These are phyloP conservation scores for Hanleya hanleyi DNA, from an alignment of 2,888 invertebrate species.

Conservation along the genomic window DNA sequence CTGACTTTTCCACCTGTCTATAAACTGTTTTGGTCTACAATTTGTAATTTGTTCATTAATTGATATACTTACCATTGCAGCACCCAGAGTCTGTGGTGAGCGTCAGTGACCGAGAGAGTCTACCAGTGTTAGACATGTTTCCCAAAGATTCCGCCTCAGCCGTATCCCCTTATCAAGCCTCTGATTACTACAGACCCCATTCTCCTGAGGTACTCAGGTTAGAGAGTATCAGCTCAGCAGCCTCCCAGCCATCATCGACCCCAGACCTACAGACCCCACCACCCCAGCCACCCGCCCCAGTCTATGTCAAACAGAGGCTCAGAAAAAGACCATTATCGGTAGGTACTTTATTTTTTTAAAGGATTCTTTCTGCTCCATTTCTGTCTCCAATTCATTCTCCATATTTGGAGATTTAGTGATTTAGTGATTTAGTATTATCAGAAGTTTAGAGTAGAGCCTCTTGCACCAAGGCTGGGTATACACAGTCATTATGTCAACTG, in stretches of 20 bases:
- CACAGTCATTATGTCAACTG: too few species aligned
- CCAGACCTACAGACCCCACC: not conserved
- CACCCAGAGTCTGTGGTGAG: constrained; percentile 57
- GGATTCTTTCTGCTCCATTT: not conserved
- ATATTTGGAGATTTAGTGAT: too few species aligned
- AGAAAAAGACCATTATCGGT: constrained; percentile 45
- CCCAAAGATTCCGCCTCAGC: constrained; percentile 35
- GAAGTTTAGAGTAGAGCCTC: too few species aligned
- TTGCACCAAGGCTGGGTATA: too few species aligned
- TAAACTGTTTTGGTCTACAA: too few species aligned
- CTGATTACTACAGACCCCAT: constrained; percentile 39
- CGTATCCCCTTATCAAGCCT: not conserved
- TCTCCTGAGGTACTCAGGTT: constrained; percentile 41
- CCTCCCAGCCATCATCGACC: not conserved
- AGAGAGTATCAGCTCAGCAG: not conserved
- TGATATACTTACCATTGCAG: too few species aligned
- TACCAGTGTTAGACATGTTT: constrained; percentile 49
- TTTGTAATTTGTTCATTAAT: too few species aligned
- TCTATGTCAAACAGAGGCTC: constrained; percentile 38
- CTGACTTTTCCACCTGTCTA: too few species aligned
- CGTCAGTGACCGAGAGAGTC: constrained; percentile 51
- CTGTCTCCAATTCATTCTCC: too few species aligned
- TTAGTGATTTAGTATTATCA: too few species aligned
- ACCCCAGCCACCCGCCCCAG: constrained; percentile 8
- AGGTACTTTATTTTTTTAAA: constrained; percentile 26